Evolutionary conservation across 2,888 invertebrate species (phyloP), one percentile per base, ranked within the genome.

Genomic region (Euzetes globulus): DNA sequence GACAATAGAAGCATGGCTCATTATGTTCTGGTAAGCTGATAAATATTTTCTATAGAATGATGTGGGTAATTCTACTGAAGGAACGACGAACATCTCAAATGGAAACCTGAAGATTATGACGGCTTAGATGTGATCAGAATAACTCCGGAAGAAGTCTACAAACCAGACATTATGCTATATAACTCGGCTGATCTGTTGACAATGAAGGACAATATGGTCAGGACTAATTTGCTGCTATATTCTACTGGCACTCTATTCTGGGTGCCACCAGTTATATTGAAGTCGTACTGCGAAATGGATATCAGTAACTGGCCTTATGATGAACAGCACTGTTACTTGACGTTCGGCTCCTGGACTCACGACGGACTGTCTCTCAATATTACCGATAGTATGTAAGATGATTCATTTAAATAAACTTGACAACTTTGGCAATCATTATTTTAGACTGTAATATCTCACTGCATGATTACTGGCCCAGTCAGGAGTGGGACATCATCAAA

Each of bases 361-460:
- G 74, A 74, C 29, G 74, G 74, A 5, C 15, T 52, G n/a, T 19
- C 71, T 25, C 6, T 74, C 7, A 60, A 74, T 70, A 33, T 74
- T 4, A 22, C 25, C 1, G 22, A 50, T 33, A 52, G 74, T 74
- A 52, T n/a, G 29, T 19, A 17, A 37, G 5, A 65, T n/a, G 29
- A 15, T 29, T 33, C 5, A 13, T 60, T n/a, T n/a, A 11, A 33
- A 33, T 33, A 13, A 41, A 41, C 5, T 33, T 63, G 4, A n/a
- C 11, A 33, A n/a, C 9, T 17, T n/a, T 33, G 63, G 33, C 7
- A 1, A 27, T 41, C 41, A 13, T 11, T 13, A 1, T 11, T 41
- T 7, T n/a, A 63, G 63, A n/a, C 29, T 33, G 37, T 25, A 63
- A 70, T 33, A 70, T 74, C 15, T 52, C 68, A 55, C 50, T 74